Evolutionary conservation across 2,888 invertebrate species (phyloP), one percentile per base, ranked within the genome.

Genomic region (Drosophila cognata): DNA sequence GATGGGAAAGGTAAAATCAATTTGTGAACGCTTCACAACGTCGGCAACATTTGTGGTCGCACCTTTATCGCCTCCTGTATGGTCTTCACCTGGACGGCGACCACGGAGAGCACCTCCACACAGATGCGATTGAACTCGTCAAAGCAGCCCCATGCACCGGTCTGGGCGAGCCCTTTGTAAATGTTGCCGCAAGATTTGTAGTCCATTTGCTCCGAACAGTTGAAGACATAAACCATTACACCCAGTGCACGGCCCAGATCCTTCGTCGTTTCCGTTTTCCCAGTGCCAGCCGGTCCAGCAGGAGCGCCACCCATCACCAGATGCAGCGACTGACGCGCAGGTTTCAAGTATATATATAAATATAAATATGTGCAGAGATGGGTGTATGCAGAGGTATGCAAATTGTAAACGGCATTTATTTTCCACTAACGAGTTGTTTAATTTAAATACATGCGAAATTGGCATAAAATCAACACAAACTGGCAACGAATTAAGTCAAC

Each of bases 191-290:
- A 97, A 46, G 98, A 98, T 94, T 97, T 98, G 94, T 98, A 99
- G 94, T 99, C 98, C 98, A 99, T 98, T 94, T 98, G 98, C 93
- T 98, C 98, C 0, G 98, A 98, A 93, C 98, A 99, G 93, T 98
- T 99, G 94, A 98, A 98, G 64, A 98, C 98, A 91, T 98, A 98
- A 55, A 99, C 99, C 98, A 99, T 98, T 91, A 98, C 96, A 65
- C 99, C 99, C 35, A 99, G 94, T n/a, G 98, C 98, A 92, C 98
- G 95, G 18, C 99, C 99, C 88, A 99, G 94, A 94, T 99, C 99
- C 94, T 99, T 99, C 4, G 99, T 99, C 0, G 99, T 99, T 94
- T 99, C 99, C 0, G 99, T 99, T 94, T 99, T 99, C 2, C 99
- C 99, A 0, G 99, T 99, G 61, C 98, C 98, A 11, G 98, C 98